Base-by-base conservation (phyloP, 1,140 invertebrate species). In the Acromyrmex heyeri region DNA sequence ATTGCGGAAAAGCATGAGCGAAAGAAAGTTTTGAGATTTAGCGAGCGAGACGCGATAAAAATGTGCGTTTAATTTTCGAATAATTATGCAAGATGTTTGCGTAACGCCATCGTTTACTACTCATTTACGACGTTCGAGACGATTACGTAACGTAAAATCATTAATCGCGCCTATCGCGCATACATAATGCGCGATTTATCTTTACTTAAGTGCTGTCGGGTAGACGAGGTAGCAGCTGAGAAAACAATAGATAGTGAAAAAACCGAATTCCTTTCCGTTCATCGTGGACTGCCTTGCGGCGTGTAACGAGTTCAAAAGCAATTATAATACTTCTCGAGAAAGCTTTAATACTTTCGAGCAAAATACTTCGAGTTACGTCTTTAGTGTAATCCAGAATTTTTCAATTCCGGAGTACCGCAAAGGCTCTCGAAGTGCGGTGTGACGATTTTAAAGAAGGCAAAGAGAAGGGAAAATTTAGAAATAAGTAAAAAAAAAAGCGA, bases 121-220 rank as follows among this genome's bases (percentile, higher is more conserved):
- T 70, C 48, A 30, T 67, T 30, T n/a, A 30, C 27, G 48, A 21
- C 55, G 24, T 7, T 30, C 14, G 7, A 73, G 14, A 48, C 34
- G 38, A 61, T 75, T 61, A 61, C 69, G 69, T 57, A 72, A 81
- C 44, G 65, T 27, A 44, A 48, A 82, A 48, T 82, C 55, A 73
- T 82, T 61, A 82, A 73, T 75, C 79, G 79, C 48, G 62, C 38
- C 27, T 62, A 30, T 65, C 59, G 53, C 48, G 53, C 16, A 18
- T n/a, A 38, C 34, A 21, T 21, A 69, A 2, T 27, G 30, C 53
- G 21, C 72, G 53, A 75, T 75, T 57, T 21, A 30, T 61, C 55
- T 82, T 73, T 82, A 16, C 38, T 62, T 38, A 61, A 73, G 55
- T 73, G 18, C n/a, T 16, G 24, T 24, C 8, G 55, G 0, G 18